These are phyloP conservation scores for Serrognathus titanus DNA, from an alignment of 2,888 invertebrate species.

Conservation along the genomic window DNA sequence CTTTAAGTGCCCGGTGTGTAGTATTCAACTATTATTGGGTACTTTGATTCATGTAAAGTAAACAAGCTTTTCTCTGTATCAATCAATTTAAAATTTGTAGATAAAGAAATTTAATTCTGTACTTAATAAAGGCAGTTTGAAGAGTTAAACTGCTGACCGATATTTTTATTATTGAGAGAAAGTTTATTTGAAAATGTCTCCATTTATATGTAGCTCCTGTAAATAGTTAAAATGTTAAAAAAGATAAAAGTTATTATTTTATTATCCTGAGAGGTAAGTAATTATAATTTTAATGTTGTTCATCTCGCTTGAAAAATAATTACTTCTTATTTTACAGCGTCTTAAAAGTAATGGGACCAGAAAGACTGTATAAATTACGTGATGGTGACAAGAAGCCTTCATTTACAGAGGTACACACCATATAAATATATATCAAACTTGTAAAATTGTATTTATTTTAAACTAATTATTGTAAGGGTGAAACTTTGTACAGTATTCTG, in stretches of 20 bases:
- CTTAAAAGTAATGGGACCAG: constrained; percentile 44
- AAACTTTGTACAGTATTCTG: too few relatives aligned
- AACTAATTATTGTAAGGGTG: not conserved
- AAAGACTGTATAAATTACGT: constrained; percentile 46
- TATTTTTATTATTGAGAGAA: too few relatives aligned
- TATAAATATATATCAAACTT: constrained; percentile 15
- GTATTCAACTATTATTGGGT: too few relatives aligned
- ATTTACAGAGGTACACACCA: constrained; percentile 38
- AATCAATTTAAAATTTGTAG: not conserved
- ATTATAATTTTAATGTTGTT: too few relatives aligned
- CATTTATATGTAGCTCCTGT: too few relatives aligned
- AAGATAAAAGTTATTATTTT: too few relatives aligned
- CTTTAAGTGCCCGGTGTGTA: not conserved
- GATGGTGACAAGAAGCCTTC: constrained; percentile 41
- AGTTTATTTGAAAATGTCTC: too few relatives aligned
- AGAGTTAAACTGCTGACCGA: too few relatives aligned
- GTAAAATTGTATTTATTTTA: too few relatives aligned
- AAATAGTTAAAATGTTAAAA: too few relatives aligned
- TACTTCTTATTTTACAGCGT: constrained; percentile 38
- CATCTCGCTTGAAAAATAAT: not conserved
- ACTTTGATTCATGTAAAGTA: too few relatives aligned
- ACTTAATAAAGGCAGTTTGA: too few relatives aligned
- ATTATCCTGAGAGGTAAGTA: not conserved
- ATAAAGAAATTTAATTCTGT: not conserved
- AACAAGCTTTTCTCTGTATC: not conserved